Conservation (phyloP, 2,888 invertebrate species). For the Amphipoea oculea region DNA sequence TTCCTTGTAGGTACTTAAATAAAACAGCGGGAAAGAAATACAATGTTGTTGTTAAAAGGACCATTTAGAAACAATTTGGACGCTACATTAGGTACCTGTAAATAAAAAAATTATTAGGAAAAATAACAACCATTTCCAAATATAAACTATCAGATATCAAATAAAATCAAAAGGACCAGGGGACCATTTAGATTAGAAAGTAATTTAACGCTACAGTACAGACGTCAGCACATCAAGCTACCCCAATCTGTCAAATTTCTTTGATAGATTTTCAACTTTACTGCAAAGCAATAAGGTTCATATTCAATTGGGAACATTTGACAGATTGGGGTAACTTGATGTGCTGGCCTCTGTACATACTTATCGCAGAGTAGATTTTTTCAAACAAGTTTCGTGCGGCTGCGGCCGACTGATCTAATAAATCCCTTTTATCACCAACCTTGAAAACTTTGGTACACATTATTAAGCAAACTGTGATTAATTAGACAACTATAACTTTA, state of each 20-base stretch:
- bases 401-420: constrained; percentile 30
- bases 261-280: no score
- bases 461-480: not conserved
- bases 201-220: not conserved
- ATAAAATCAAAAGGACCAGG: not conserved
- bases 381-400: constrained; percentile 16
- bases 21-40: no score
- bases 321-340: no score
- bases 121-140: not conserved
- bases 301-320: no score
- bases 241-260: no score
- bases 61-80: not conserved
- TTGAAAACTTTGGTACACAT: constrained; percentile 33
- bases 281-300: no score
- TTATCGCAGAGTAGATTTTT: not conserved
- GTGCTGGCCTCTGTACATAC: no score
- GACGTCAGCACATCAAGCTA: no score
- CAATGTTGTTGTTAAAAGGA: no score
- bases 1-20: no score
- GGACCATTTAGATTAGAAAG: not conserved
- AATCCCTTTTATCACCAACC: constrained; percentile 39
- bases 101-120: not conserved
- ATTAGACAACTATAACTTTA: no score
- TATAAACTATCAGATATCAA: not conserved
- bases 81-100: not conserved